phyloP scores from a whole-genome alignment of 2,888 invertebrate genomes.

The Pristionchus fissidentatus region DNA sequence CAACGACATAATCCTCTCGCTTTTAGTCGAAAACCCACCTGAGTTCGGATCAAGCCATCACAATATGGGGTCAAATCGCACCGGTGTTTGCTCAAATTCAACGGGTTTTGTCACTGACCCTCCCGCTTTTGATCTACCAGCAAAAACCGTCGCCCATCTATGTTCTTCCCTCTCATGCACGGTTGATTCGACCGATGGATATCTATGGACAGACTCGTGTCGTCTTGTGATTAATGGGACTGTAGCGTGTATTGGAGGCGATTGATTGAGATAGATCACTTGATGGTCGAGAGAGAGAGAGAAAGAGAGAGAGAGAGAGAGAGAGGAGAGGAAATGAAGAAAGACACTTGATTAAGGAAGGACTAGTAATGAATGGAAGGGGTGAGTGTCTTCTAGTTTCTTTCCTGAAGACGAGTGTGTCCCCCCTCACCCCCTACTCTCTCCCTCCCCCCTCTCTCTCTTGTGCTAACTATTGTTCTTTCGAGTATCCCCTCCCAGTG shows the following conservation, averaged over 20 bases:
- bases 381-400: slow-evolving; percentile 4
- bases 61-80: too few relatives aligned
- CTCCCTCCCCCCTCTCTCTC: slow-evolving; percentile 10
- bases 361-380: slow-evolving; percentile 10
- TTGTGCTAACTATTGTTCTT: slow-evolving; percentile 15
- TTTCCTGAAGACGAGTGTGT: slow-evolving; percentile 18
- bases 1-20: too few relatives aligned
- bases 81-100: too few relatives aligned
- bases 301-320: neutral
- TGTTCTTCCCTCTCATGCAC: too few relatives aligned
- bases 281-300: neutral
- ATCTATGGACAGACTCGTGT: neutral
- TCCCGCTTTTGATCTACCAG: too few relatives aligned
- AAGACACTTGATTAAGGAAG: slow-evolving; percentile 28
- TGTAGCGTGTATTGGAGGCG: neutral
- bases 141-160: too few relatives aligned
- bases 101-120: too few relatives aligned
- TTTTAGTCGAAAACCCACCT: too few relatives aligned
- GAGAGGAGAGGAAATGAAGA: slow-evolving; percentile 11
- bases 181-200: too few relatives aligned
- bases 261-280: slow-evolving; percentile 28
- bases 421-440: too few relatives aligned
- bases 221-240: neutral
- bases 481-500: slow-evolving; percentile 18
- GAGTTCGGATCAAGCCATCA: too few relatives aligned